Evolutionary conservation across 2,797 vertebrate species (phyloP), one percentile per base, ranked within the genome.

Genomic region (Psittacula echo): DNA sequence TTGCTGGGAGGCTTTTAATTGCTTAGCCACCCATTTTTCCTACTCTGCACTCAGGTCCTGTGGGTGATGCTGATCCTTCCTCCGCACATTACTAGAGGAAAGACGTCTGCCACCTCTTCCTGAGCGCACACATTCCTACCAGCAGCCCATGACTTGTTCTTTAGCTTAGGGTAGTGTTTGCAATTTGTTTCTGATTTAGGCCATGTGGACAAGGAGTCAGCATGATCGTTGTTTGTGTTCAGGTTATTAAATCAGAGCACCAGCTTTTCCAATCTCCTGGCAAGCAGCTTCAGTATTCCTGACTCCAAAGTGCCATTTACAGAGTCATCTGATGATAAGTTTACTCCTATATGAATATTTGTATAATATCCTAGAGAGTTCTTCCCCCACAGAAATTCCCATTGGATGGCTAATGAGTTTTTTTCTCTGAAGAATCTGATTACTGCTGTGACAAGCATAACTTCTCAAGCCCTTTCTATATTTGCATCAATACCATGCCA

Each of bases 191-290:
- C 93, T 85, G 53, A 54, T 58, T 75, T 73, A 50, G 93, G 73
- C 93, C 87, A 78, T 94, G 93, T 94, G 95, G 82, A 58, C 22
- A 3, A 58, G 85, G 85, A 91, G 42, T 94, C 91, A 78, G 79
- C 79, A 20, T 32, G 82, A 54, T 37, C 30, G 1, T n/a, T 82
- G 71, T 32, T 75, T 80, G 68, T 88, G 82, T 67, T 68, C 87
- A 75, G 94, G 66, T 20, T 58, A 75, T 83, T 87, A 51, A 66
- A 87, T 56, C 81, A 64, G 53, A 93, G 76, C 5, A 10, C 7
- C 73, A 78, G 83, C 85, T 89, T 82, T 58, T 58, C 67, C 81
- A 37, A 24, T 10, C 72, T 72, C 60, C 75, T 79, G 64, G 86
- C 66, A 66, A 85, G 72, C 41, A 79, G 26, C 50, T 66, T 62